Percentiles rank a stretch among this genome's conserved stretches.
These are phyloP conservation scores for Ptychadena robeensis DNA, from an alignment of 2,797 vertebrate genomes.

Conservation along the genomic window DNA sequence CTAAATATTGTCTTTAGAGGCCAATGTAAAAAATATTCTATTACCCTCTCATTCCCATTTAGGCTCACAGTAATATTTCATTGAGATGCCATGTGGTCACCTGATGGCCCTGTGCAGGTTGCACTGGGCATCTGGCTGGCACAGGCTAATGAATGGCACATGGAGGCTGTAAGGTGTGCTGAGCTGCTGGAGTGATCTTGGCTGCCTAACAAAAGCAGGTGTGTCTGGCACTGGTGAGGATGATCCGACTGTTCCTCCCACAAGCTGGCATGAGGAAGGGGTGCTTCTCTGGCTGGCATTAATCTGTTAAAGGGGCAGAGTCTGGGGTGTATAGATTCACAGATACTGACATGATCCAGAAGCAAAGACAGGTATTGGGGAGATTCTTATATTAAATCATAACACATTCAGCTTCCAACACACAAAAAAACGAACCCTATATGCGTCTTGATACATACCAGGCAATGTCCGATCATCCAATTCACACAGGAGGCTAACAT, in stretches of 20 bases:
- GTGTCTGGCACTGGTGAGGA: constrained; percentile 39
- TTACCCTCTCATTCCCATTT: no score
- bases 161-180: background rate
- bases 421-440: background rate
- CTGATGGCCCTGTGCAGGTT: background rate
- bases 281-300: constrained; percentile 32
- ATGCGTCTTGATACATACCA: background rate
- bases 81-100: no score
- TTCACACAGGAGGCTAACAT: background rate
- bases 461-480: background rate
- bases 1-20: background rate
- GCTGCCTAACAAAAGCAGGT: constrained; percentile 54
- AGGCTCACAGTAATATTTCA: no score
- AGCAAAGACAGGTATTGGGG: background rate
- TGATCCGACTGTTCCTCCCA: constrained; percentile 42
- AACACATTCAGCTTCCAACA: background rate
- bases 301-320: no score
- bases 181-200: background rate
- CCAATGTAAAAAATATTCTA: background rate
- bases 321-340: no score
- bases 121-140: no score
- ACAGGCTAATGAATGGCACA: background rate
- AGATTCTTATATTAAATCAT: no score
- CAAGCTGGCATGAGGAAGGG: constrained; percentile 24
- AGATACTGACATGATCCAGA: no score